Evolutionary conservation across 2,888 invertebrate species (phyloP).

Genomic region (Nipponacmea schrenckii): DNA sequence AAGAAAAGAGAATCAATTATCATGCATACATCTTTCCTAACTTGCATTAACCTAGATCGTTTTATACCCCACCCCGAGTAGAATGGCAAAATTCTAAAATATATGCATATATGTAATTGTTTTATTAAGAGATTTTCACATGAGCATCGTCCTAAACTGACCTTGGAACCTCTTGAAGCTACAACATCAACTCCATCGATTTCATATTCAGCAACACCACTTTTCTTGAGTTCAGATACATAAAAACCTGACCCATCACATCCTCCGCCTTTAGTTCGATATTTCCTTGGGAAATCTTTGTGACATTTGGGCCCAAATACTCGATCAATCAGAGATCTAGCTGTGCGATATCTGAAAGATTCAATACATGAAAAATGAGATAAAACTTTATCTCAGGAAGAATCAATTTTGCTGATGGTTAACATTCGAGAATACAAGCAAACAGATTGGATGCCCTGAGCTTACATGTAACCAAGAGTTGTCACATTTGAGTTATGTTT

Average conservation of each 20-base stretch:
- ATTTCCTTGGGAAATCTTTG: conserved; percentile 39
- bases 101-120: no score
- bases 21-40: no score
- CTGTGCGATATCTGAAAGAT: conserved; percentile 34
- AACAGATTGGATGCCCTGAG: no score
- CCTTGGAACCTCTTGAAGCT: conserved; percentile 26
- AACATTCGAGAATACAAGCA: no score
- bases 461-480: no score
- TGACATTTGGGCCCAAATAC: conserved; percentile 52
- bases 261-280: conserved; percentile 29
- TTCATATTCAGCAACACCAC: conserved; percentile 32
- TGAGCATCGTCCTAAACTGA: conserved; percentile 20
- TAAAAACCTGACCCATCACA: conserved; percentile 42
- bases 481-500: no score
- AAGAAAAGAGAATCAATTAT: no score
- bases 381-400: no score
- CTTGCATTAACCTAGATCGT: not conserved
- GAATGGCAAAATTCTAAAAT: no score
- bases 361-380: not conserved
- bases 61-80: no score
- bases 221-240: conserved; percentile 29
- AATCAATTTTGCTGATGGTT: no score
- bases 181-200: conserved; percentile 41
- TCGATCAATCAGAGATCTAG: conserved; percentile 38
- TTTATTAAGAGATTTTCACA: no score